These are phyloP conservation scores for Heliangelus exortis DNA, from an alignment of 2,797 vertebrate genomes.

Conservation along the genomic window DNA sequence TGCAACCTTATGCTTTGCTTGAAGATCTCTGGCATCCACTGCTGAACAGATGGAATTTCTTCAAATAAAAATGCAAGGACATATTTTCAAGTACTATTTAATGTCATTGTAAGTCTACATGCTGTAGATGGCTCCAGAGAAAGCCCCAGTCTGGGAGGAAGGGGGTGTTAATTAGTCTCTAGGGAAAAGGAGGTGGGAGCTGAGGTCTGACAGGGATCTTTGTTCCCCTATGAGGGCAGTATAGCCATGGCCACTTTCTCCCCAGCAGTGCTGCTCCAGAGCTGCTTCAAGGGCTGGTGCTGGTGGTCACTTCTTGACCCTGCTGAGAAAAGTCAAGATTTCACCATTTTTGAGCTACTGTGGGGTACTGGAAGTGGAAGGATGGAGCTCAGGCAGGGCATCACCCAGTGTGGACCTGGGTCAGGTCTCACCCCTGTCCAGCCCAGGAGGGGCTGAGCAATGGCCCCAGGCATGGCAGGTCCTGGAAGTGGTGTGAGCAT, in stretches of 20 bases:
- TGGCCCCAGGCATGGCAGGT: accelerated
- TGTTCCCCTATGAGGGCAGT: background rate
- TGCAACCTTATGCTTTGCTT: background rate
- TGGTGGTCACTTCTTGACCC: accelerated
- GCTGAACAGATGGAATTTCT: accelerated
- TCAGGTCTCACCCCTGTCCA: accelerated
- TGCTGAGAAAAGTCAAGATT: background rate
- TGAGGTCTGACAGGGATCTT: background rate
- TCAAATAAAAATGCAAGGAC: background rate
- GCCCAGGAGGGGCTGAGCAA: background rate
- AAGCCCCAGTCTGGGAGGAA: background rate
- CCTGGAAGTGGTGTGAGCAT: background rate
- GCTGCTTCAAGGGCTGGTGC: background rate
- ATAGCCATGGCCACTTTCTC: accelerated
- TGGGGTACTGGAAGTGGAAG: accelerated
- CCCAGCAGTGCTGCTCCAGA: accelerated
- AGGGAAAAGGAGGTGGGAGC: background rate
- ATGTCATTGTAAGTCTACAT: background rate
- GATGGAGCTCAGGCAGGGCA: no score
- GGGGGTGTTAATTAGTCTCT: background rate
- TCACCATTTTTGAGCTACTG: background rate
- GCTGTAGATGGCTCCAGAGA: background rate
- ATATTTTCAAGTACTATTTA: background rate
- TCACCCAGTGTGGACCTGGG: no score
- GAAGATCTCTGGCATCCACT: background rate